Percentiles rank a stretch among this genome's conserved stretches.
Evolutionary conservation across 2,888 invertebrate genomes (phyloP).

Genomic region (Harmothoe impar): DNA sequence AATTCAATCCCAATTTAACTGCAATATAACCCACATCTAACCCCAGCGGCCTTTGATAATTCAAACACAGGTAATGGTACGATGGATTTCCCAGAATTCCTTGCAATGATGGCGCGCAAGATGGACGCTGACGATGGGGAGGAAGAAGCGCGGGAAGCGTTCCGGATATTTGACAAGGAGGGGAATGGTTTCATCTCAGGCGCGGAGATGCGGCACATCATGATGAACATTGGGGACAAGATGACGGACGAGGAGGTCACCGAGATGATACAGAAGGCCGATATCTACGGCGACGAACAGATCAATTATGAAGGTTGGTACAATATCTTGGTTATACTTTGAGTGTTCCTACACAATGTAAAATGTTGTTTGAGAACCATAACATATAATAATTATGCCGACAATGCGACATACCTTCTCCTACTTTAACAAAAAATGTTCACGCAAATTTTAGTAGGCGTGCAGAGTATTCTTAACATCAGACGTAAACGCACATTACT

Average conservation of each 20-base stretch:
- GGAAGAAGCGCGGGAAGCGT: slow-evolving; percentile 44
- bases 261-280: slow-evolving; percentile 50
- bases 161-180: slow-evolving; percentile 57
- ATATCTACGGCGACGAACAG: slow-evolving; percentile 52
- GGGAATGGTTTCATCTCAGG: slow-evolving; percentile 46
- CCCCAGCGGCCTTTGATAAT: too few species aligned
- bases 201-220: slow-evolving; percentile 33
- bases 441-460: too few species aligned
- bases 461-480: too few species aligned
- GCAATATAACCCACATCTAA: too few species aligned
- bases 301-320: slow-evolving; percentile 56
- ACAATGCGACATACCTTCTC: too few species aligned
- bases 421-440: too few species aligned
- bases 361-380: background rate
- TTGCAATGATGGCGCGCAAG: slow-evolving; percentile 54
- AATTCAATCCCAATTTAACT: too few species aligned
- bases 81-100: slow-evolving; percentile 61
- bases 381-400: too few species aligned
- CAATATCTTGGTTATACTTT: too few species aligned
- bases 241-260: slow-evolving; percentile 37
- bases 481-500: too few species aligned
- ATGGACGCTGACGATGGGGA: slow-evolving; percentile 56
- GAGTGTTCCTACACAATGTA: background rate
- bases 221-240: slow-evolving; percentile 50
- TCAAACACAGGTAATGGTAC: slow-evolving; percentile 53